A percentile compares a stretch with the other conserved stretches of the same genome.
These are phyloP conservation scores for Gymnocephalus cernua DNA, from an alignment of 2,113 vertebrate species.

Conservation along the genomic window DNA sequence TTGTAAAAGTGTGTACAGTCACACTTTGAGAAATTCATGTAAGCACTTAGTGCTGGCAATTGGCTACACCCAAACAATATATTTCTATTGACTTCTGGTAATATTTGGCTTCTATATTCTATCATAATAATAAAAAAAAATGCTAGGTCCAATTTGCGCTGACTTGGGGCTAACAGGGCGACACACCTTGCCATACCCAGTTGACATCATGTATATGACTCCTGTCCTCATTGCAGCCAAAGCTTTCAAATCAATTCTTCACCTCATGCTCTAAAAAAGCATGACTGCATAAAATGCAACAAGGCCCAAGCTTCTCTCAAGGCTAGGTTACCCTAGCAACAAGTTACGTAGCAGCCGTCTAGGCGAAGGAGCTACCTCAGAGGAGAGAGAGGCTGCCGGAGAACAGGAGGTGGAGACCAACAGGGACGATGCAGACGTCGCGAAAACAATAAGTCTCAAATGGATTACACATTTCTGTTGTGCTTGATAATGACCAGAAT, in stretches of 20 bases:
- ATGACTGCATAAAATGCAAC: slow-evolving; percentile 23
- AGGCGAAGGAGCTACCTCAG: slow-evolving; percentile 43
- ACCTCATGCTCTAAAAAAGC: not conserved
- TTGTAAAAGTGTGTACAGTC: slow-evolving; percentile 3
- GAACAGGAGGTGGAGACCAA: slow-evolving; percentile 42
- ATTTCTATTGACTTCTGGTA: slow-evolving; percentile 14
- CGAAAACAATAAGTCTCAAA: slow-evolving; percentile 20
- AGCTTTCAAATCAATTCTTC: slow-evolving; percentile 4
- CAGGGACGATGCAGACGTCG: slow-evolving; percentile 12
- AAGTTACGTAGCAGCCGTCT: slow-evolving; percentile 67
- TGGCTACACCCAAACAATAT: not conserved
- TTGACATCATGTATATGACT: not conserved
- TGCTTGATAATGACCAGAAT: not conserved
- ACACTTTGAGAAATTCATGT: not conserved
- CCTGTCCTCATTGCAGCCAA: not conserved
- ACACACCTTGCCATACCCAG: not conserved
- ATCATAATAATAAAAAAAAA: not conserved
- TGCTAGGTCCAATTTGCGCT: not conserved
- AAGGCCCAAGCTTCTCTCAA: slow-evolving; percentile 46
- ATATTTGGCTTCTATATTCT: not conserved
- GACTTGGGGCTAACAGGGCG: not conserved
- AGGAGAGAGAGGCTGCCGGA: slow-evolving; percentile 42
- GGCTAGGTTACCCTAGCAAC: slow-evolving; percentile 76
- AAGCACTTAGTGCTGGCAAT: not conserved
- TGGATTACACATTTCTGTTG: not conserved